Evolutionary conservation across 2,113 vertebrate genomes (phyloP), one percentile per base, ranked within the genome.

Genomic region (Ceuthmochares aereus): DNA sequence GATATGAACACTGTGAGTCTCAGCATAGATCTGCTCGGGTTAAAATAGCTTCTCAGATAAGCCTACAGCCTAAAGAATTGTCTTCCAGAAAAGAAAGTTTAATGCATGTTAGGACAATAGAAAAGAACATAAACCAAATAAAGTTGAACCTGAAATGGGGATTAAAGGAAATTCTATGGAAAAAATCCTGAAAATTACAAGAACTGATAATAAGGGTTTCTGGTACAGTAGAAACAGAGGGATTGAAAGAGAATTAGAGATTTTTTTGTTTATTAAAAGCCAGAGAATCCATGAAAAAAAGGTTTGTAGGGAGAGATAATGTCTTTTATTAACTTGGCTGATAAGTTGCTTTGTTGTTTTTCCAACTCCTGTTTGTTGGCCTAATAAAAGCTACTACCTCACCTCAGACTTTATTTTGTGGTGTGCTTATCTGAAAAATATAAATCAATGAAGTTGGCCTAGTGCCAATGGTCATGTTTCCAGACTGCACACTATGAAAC

Each of bases 301-400:
- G 34, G 40, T 89, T 94, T 84, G 26, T n/a, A 81, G 60, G 30
- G 42, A 94, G 83, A 86, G 76, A 64, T 90, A 95, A 84, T 90
- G 42, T 62, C 80, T 95, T 95, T 92, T 90, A 89, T 82, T 75
- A 93, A 73, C n/a, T 40, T 92, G 37, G 40, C 30, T 96, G 80
- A n/a, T 83, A 88, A 86, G 21, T 86, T 80, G 56, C 83, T 90
- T 47, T 81, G 45, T 84, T 95, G 88, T 81, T 93, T 90, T 89
- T 90, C 83, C 68, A 52, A 0, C 59, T 89, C 34, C 68, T 81
- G 12, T 78, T 89, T 68, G 56, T 59, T 84, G 37, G 52, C 47
- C 52, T 92, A 89, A 84, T 87, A 78, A 92, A 92, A 94, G 52
- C 47, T 84, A 37, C 73, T 54, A 29, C 77, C 80, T 95, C 91